Evolutionary conservation across 2,113 vertebrate genomes (phyloP), one percentile per base, ranked within the genome.

Genomic region (Saimiri boliviensis): DNA sequence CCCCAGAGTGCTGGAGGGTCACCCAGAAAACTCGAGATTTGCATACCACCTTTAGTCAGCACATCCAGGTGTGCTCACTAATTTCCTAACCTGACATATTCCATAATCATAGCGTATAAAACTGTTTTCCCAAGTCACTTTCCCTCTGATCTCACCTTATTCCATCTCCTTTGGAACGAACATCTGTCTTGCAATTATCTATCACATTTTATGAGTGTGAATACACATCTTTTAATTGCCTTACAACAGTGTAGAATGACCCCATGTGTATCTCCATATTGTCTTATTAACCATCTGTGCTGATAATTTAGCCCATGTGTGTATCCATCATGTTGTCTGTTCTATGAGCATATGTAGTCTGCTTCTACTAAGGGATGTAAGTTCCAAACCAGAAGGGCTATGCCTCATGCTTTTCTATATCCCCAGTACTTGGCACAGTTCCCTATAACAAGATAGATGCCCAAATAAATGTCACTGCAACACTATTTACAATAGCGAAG

Each of bases 261-360:
- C 1, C 45, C 0, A 0, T 4, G 11, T 5, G 3, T 13, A 4
- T n/a, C 27, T 91, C 74, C 3, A 0, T 21, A 45, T 23, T 30
- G 74, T 56, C 68, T 88, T 20, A 47, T 21, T 9, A 49, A 60
- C 19, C 66, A 8, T 14, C 13, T 8, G 19, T 6, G 40, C 76
- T 54, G 47, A n/a, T 45, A 37, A 77, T 60, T 21, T 14, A 66
- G 63, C 56, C 52, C 86, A 32, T 8, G 9, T 40, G 30, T 17
- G 16, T 42, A 3, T 9, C 23, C 4, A 23, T 14, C 49, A 23
- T 5, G 42, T 42, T 49, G 21, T 88, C 76, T 81, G 45, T n/a
- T 49, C 81, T 17, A 23, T 17, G 32, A 13, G 58, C 4, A 32
- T 70, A 9, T 32, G 77, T 52, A 74, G 70, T 14, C 23, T 87